These are phyloP conservation scores for Poeciliopsis infans DNA, from an alignment of 2,797 vertebrate genomes.

Conservation along the genomic window DNA sequence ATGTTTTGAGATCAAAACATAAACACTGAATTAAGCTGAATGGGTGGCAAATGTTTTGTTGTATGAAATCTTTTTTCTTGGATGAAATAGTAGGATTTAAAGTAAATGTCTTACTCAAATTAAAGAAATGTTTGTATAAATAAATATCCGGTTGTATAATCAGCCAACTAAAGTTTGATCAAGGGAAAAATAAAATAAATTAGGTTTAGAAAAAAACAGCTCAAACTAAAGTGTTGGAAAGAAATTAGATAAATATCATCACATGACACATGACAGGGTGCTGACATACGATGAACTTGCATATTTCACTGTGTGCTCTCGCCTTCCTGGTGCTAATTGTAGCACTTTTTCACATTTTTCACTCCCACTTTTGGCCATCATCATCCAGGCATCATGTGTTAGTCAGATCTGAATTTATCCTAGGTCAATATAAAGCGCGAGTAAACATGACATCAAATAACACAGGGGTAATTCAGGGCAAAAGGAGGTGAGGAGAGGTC, in stretches of 20 bases:
- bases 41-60: too few relatives aligned
- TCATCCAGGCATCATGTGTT: neutral
- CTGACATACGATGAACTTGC: constrained; percentile 1
- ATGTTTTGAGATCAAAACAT: neutral
- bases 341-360: neutral
- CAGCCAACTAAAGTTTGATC: neutral
- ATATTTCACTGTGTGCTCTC: neutral
- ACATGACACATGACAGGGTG: neutral
- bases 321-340: neutral
- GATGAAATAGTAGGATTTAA: neutral
- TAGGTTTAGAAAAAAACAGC: neutral
- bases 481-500: constrained; percentile 37
- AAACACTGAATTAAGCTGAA: too few relatives aligned
- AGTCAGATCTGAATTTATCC: neutral
- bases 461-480: constrained; percentile 21
- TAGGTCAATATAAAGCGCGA: constrained; percentile 8
- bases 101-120: neutral
- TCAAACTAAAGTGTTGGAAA: neutral
- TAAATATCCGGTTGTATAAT: neutral
- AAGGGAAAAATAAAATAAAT: neutral
- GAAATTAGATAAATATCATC: neutral
- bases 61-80: too few relatives aligned
- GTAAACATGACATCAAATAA: constrained; percentile 19
- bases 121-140: neutral
- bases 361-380: neutral